These are phyloP conservation scores for Alethe diademata DNA, from an alignment of 2,113 vertebrate genomes.

Conservation along the genomic window DNA sequence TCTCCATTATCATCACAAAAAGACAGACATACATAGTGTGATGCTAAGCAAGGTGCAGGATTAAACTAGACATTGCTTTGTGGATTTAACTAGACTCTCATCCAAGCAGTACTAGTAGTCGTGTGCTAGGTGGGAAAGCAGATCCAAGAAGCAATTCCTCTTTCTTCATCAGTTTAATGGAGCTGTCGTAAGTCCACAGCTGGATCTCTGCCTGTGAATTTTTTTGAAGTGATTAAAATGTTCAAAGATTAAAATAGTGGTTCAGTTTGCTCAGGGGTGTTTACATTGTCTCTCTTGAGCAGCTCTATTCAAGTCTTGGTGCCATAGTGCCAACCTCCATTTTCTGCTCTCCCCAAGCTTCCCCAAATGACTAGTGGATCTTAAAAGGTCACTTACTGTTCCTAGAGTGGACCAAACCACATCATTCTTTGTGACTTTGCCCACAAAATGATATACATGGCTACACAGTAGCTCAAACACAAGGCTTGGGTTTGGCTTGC, in stretches of 20 bases:
- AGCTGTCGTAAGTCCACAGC: neutral
- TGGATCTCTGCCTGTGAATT: neutral
- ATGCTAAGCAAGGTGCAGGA: neutral
- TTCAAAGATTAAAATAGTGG: neutral
- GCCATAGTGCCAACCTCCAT: neutral
- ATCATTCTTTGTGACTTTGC: neutral
- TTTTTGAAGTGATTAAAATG: neutral
- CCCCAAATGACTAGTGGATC: neutral
- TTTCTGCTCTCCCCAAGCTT: neutral
- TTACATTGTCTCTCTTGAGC: slow-evolving; percentile 26
- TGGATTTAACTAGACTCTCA: neutral
- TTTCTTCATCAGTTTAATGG: neutral
- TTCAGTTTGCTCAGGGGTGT: neutral
- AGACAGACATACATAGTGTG: neutral
- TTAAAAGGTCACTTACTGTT: neutral
- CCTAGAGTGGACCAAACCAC: neutral
- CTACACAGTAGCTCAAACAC: neutral
- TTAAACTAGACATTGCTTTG: neutral
- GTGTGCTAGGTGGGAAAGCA: neutral
- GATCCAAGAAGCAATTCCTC: neutral
- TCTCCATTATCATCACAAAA: neutral
- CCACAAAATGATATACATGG: neutral
- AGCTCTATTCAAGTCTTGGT: neutral
- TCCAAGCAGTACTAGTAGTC: neutral
- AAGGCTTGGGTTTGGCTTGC: neutral